phyloP scores from a whole-genome alignment of 2,888 invertebrate genomes.

The Malachius bipustulatus region DNA sequence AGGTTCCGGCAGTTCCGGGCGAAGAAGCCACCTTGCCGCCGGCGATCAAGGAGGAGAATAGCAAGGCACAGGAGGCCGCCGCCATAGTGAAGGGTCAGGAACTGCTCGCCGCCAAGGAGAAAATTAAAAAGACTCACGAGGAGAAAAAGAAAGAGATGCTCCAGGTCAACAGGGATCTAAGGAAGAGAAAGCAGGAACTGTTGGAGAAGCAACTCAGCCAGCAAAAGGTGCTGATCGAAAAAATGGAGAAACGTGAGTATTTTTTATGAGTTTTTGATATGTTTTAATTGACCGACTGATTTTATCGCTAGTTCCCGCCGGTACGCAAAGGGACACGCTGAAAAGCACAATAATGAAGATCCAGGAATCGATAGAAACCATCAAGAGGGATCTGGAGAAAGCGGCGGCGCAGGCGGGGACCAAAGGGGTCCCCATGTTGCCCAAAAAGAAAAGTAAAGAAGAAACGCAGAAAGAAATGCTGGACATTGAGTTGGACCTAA shows the following conservation, averaged over 20 bases:
- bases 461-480: constrained; percentile 80
- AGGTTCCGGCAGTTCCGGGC: constrained; percentile 9
- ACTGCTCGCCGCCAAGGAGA: constrained; percentile 50
- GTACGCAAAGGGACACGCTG: constrained; percentile 63
- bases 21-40: constrained; percentile 4
- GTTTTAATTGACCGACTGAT: too few relatives aligned
- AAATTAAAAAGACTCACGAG: constrained; percentile 60
- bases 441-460: constrained; percentile 52
- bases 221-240: constrained; percentile 70
- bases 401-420: constrained; percentile 24
- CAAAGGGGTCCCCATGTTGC: constrained; percentile 7
- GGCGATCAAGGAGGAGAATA: constrained; percentile 26
- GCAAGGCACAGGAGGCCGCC: constrained; percentile 31
- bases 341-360: constrained; percentile 71
- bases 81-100: constrained; percentile 46
- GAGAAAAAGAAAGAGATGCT: constrained; percentile 62
- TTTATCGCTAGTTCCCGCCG: constrained; percentile 47
- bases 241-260: constrained; percentile 59
- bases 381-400: constrained; percentile 33
- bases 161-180: constrained; percentile 67
- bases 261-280: too few relatives aligned
- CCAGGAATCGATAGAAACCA: constrained; percentile 69
- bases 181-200: constrained; percentile 74
- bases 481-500: constrained; percentile 83
- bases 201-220: constrained; percentile 83